Evolutionary conservation across 2,113 vertebrate species (phyloP).

Genomic region (Chamaea fasciata): DNA sequence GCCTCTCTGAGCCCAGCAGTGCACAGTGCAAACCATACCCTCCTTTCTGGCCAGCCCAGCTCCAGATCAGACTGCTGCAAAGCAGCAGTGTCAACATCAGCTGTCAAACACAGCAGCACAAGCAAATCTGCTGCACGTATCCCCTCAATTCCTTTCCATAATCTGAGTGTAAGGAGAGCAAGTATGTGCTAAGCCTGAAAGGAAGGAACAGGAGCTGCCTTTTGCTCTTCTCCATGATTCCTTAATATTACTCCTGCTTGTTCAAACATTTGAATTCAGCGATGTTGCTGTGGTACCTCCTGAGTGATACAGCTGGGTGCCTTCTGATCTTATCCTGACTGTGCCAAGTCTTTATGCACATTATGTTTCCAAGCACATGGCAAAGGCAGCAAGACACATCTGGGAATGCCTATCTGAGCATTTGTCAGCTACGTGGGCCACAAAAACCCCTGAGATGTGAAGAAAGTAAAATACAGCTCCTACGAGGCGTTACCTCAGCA

Average conservation of each 20-base stretch:
- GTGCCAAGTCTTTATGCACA: background rate
- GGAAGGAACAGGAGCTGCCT: background rate
- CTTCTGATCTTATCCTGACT: background rate
- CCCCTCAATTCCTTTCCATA: background rate
- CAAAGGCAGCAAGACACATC: background rate
- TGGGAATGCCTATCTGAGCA: background rate
- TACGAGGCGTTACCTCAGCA: fast-evolving
- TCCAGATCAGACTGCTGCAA: background rate
- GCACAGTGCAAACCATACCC: background rate
- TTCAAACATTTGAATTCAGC: background rate
- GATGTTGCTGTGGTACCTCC: background rate
- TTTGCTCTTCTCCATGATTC: background rate
- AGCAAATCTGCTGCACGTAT: background rate
- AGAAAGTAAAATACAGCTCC: background rate
- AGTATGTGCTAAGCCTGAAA: fast-evolving
- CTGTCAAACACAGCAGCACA: background rate
- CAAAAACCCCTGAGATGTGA: fast-evolving
- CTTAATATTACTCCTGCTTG: background rate
- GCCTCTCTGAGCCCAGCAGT: background rate
- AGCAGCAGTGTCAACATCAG: background rate
- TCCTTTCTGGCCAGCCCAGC: background rate
- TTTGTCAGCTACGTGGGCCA: background rate
- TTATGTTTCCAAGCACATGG: background rate
- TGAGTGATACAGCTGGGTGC: background rate
- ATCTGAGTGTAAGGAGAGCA: background rate